Conservation (phyloP, 2,888 invertebrate species). For the Vandiemenella viatica region DNA sequence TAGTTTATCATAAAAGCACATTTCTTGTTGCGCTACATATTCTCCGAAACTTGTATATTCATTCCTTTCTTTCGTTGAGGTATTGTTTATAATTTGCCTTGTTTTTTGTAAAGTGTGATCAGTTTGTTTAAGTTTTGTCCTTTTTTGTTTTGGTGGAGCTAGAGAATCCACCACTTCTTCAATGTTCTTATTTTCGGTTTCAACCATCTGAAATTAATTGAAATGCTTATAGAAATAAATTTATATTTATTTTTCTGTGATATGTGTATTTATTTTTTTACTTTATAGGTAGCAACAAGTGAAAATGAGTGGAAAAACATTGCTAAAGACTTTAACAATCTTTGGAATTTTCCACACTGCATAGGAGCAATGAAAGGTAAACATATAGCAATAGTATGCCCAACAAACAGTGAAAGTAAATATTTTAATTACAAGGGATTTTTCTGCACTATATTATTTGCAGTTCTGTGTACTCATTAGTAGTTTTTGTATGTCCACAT, state of each 20-base stretch:
- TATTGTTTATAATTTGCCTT: no score
- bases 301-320: background rate
- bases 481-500: conserved; percentile 20
- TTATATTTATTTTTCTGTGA: background rate
- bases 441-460: conserved; percentile 21
- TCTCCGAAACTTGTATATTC: no score
- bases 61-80: no score
- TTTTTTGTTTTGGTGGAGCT: no score
- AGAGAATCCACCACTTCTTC: no score
- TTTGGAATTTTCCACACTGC: background rate
- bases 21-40: no score
- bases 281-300: background rate
- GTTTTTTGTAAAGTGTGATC: no score
- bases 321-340: background rate
- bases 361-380: background rate
- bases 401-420: conserved; percentile 17
- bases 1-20: no score
- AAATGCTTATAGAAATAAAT: no score
- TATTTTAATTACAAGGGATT: conserved; percentile 21
- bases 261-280: background rate
- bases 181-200: no score
- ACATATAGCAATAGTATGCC: background rate
- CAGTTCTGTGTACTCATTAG: conserved; percentile 19
- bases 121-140: no score
- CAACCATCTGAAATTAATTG: no score